Base-by-base conservation (phyloP, 2,888 invertebrate species). In the Eueremaeus valkanovi region DNA sequence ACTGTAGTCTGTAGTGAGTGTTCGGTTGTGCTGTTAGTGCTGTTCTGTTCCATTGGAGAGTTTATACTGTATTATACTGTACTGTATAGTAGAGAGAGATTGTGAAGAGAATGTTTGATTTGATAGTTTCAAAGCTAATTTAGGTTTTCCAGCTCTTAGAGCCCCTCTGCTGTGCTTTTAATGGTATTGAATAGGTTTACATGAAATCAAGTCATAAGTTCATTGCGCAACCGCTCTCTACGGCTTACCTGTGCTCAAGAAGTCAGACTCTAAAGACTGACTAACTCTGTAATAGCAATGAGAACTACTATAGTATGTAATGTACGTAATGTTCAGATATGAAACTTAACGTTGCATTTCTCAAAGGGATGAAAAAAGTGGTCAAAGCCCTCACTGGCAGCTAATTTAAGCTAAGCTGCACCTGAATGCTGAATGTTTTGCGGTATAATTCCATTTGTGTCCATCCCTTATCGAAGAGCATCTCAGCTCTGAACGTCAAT, bases 401-500 rank as follows among this genome's bases (percentile, higher is more conserved):
- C 68, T 68, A 68, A 68, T 68, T 68, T 68, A 68, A 68, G 68
- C 13, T 61, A 58, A 3, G 68, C 68, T 68, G 68, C 68, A 68
- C 68, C 68, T 68, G 40, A 36, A 27, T 68, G 8, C 42, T 27
- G 11, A 55, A 51, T 51, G 16, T 51, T 51, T 51, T 51, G 51
- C 51, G 51, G n/a, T 51, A 51, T 51, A 51, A 51, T 61, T 61
- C 61, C 29, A 31, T 61, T 63, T 63, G 63, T 68, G 68, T 68
- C 68, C 68, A 68, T 68, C 68, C 68, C 68, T 68, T 68, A 68
- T 68, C 68, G 33, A 42, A 68, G 21, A 68, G 68, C 42, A 68
- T 68, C 68, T n/a, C n/a, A n/a, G n/a, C n/a, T n/a, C n/a, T 68
- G 68, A 68, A 68, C 68, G 68, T 11, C 68, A 40, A 68, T 68